phyloP scores from a whole-genome alignment of 2,113 vertebrate genomes.

The Microcebus lehilahytsara region DNA sequence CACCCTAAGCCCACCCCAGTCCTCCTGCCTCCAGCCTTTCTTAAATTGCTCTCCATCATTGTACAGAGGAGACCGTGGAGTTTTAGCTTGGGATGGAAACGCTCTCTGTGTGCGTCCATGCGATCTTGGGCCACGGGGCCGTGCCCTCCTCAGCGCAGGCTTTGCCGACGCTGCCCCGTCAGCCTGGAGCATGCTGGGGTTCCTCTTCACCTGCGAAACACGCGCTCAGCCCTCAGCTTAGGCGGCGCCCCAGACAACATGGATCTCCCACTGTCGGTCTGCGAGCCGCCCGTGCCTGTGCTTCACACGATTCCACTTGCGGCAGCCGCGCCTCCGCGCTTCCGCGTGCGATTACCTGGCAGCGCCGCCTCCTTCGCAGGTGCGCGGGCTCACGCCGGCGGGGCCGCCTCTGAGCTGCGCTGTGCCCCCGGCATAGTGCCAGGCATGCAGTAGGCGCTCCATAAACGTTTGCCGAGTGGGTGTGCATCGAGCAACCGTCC shows the following conservation, averaged over 20 bases:
- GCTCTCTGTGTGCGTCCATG: background rate
- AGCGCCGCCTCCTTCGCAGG: background rate
- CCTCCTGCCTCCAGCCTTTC: background rate
- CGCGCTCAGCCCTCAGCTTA: background rate
- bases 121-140: rapidly evolving
- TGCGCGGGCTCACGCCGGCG: background rate
- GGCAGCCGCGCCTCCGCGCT: conserved; percentile 49
- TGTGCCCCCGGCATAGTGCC: background rate
- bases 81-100: background rate
- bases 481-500: background rate
- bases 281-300: background rate
- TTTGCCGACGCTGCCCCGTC: background rate
- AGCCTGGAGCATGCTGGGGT: background rate
- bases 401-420: background rate
- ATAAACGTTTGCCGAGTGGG: conserved; percentile 11
- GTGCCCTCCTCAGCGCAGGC: rapidly evolving
- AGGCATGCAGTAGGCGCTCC: background rate
- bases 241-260: background rate
- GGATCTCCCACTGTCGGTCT: background rate
- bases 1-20: rapidly evolving
- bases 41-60: background rate
- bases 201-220: background rate
- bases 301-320: background rate
- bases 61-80: background rate
- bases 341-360: conserved; percentile 21